These are phyloP conservation scores for Romanogobio albipinnatus DNA, from an alignment of 2,113 vertebrate species.

Conservation along the genomic window DNA sequence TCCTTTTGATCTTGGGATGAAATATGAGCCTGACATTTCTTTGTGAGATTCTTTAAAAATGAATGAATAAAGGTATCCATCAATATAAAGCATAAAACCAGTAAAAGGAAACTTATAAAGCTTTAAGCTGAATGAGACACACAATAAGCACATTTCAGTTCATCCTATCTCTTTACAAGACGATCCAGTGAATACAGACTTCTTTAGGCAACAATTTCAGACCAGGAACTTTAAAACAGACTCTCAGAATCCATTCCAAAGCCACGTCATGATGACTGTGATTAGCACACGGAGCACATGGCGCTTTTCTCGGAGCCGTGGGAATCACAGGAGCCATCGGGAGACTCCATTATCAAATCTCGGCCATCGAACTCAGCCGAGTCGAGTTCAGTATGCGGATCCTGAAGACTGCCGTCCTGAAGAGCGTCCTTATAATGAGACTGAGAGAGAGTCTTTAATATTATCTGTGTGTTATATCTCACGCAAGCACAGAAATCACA, in stretches of 20 bases:
- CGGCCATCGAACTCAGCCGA: conserved; percentile 64
- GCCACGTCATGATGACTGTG: neutral
- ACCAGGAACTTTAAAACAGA: neutral
- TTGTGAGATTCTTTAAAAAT: neutral
- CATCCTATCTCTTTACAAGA: neutral
- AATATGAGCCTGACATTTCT: neutral
- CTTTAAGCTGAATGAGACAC: neutral
- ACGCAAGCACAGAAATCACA: neutral
- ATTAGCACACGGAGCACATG: conserved; percentile 70
- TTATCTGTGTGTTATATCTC: neutral
- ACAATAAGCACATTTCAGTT: neutral
- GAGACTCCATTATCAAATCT: conserved; percentile 68
- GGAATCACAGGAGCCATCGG: conserved; percentile 67
- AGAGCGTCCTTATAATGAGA: conserved; percentile 70
- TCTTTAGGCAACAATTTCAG: neutral
- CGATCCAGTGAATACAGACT: neutral
- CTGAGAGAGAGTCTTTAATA: conserved; percentile 47
- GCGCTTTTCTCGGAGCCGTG: conserved; percentile 69
- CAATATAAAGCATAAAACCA: neutral
- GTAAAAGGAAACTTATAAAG: neutral
- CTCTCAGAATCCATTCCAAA: neutral
- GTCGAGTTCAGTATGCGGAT: conserved; percentile 65
- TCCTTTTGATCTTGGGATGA: neutral
- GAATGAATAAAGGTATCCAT: neutral
- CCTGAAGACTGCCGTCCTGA: conserved; percentile 66